A percentile compares a stretch with the other conserved stretches of the same genome.
phyloP scores from a whole-genome alignment of 2,113 vertebrate species.

The Rousettus leschenaultii region DNA sequence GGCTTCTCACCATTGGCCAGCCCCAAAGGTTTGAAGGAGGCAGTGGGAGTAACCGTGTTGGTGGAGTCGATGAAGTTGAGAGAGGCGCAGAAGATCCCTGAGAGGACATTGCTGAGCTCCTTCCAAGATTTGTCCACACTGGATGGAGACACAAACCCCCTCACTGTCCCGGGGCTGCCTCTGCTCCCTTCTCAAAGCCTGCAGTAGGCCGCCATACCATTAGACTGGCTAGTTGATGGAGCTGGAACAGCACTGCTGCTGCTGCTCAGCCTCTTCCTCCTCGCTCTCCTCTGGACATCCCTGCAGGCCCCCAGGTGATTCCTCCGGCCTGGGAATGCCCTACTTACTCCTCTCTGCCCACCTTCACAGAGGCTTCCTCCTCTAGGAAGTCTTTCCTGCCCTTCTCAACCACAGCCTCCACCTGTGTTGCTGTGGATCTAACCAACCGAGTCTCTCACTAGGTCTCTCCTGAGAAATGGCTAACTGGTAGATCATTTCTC shows the following conservation, averaged over 20 bases:
- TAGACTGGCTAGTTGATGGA: neutral
- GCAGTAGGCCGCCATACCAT: neutral
- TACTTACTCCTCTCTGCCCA: neutral
- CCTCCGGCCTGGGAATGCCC: neutral
- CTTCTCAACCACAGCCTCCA: neutral
- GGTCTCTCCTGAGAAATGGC: neutral
- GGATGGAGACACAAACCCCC: constrained; percentile 55
- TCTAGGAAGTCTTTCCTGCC: neutral
- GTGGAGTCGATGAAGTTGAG: constrained; percentile 99
- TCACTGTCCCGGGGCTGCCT: neutral
- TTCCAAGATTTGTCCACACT: constrained; percentile 96
- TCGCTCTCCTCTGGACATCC: neutral
- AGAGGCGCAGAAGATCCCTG: constrained; percentile 97
- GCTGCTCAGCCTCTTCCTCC: neutral
- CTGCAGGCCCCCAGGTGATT: neutral
- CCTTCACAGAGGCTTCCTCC: neutral
- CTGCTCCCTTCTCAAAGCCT: neutral
- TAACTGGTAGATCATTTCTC: neutral
- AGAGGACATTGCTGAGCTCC: constrained; percentile 96
- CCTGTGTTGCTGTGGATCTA: neutral
- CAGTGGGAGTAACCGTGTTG: constrained; percentile 95
- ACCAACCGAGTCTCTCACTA: neutral
- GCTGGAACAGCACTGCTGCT: fast-evolving
- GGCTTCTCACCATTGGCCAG: constrained; percentile 89
- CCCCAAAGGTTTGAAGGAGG: constrained; percentile 97